Evolutionary conservation across 1,140 invertebrate species (phyloP), one percentile per base, ranked within the genome.

Genomic region (Meloidogyne hapla): DNA sequence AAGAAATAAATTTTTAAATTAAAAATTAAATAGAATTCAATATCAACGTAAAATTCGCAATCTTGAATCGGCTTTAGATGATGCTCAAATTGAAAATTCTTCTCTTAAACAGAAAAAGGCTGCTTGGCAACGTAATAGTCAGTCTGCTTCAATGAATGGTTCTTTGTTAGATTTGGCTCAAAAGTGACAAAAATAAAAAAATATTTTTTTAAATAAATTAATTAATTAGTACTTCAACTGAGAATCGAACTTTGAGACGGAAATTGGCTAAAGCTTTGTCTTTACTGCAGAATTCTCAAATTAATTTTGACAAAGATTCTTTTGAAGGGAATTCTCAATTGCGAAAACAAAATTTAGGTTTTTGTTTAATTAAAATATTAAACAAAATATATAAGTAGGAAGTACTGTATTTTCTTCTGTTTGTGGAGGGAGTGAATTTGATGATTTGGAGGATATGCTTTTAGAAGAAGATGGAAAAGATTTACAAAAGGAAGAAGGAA

Each of bases 251-350:
- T n/a, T 21, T 56, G n/a, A 56, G n/a, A 56, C 1, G 48, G 4
- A 56, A 56, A 56, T 56, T 56, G n/a, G 48, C 48, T n/a, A 56
- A n/a, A 21, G 48, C 48, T n/a, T n/a, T 56, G n/a, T n/a, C 48
- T n/a, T 56, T 56, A 56, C 18, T 56, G 6, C 48, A 56, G n/a
- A 56, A 18, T 21, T 56, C 48, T n/a, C 18, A 56, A 21, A 56
- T 56, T n/a, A n/a, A 56, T 56, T 56, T 15, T 56, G 48, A 56
- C n/a, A 56, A 56, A 56, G 48, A 56, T 3, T 56, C n/a, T 4
- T 8, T 56, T n/a, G 48, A 56, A n/a, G 18, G 8, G 8, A 56
- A 56, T 56, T 15, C 48, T 6, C 48, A 56, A 56, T n/a, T 56
- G 48, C 18, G 48, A 56, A 56, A 56, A 21, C 18, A 56, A n/a